These are phyloP conservation scores for Bombus affinis DNA, from an alignment of 1,140 invertebrate genomes.

Conservation along the genomic window DNA sequence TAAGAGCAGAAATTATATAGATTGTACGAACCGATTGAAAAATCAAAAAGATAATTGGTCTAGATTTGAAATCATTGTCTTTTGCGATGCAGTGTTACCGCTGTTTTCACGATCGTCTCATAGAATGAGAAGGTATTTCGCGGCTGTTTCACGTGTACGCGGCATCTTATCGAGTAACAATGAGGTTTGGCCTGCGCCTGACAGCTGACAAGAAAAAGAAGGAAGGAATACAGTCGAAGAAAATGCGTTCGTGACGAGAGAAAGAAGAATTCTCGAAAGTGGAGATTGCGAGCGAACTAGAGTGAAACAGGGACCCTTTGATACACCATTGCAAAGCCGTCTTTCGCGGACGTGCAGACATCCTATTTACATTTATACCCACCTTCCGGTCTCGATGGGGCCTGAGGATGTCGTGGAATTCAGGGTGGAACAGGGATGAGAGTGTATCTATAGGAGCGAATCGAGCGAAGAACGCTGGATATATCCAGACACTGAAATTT, in stretches of 20 bases:
- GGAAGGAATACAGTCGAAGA: slow-evolving; percentile 20
- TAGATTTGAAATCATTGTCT: neutral
- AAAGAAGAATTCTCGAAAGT: slow-evolving; percentile 45
- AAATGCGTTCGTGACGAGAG: slow-evolving; percentile 34
- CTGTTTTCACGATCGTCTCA: neutral
- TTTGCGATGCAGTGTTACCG: neutral
- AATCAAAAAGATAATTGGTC: neutral
- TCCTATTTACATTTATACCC: slow-evolving; percentile 80
- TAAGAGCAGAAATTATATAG: neutral
- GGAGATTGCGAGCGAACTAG: slow-evolving; percentile 58
- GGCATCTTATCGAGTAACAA: slow-evolving; percentile 39
- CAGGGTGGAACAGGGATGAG: slow-evolving; percentile 40
- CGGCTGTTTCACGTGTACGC: slow-evolving; percentile 4
- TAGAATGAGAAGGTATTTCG: slow-evolving; percentile 8
- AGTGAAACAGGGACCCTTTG: slow-evolving; percentile 69
- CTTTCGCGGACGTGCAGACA: slow-evolving; percentile 73
- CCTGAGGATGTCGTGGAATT: slow-evolving; percentile 62
- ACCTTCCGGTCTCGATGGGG: slow-evolving; percentile 65
- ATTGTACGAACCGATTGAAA: neutral
- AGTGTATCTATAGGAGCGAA: slow-evolving; percentile 63
- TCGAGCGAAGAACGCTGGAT: slow-evolving; percentile 63
- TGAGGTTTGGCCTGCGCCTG: slow-evolving; percentile 49
- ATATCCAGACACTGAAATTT: slow-evolving; percentile 79
- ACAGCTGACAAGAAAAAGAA: slow-evolving; percentile 41
- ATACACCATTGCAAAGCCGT: slow-evolving; percentile 73